A percentile compares a stretch with the other conserved stretches of the same genome.
Conservation (phyloP, 2,797 vertebrate species). For the Margarornis squamiger region DNA sequence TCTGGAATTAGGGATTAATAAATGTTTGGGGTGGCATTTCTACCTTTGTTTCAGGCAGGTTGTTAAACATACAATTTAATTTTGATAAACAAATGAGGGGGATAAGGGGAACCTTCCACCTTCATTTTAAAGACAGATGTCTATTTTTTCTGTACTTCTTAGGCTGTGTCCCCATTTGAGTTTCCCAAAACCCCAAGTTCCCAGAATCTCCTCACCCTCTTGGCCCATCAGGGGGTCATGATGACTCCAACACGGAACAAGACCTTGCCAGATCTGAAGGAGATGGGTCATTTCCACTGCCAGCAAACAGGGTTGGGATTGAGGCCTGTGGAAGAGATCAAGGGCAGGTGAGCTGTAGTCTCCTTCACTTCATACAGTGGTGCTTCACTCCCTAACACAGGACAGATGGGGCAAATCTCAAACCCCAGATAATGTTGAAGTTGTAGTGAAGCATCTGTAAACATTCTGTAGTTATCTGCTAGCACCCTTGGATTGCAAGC, state of each 20-base stretch:
- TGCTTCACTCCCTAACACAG: background rate
- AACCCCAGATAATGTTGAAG: background rate
- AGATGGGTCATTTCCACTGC: constrained; percentile 76
- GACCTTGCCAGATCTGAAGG: constrained; percentile 84
- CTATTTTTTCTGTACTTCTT: background rate
- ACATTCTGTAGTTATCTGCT: background rate
- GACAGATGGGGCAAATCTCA: background rate
- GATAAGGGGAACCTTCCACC: background rate
- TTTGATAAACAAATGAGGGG: background rate
- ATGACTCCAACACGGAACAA: constrained; percentile 77
- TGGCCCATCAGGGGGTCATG: constrained; percentile 86
- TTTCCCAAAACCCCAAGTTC: constrained; percentile 91
- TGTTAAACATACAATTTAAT: background rate
- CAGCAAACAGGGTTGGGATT: constrained; percentile 71
- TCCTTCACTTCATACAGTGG: background rate
- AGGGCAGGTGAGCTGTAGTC: constrained; percentile 73
- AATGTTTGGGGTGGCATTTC: background rate
- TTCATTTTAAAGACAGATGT: background rate
- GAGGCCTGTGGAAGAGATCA: constrained; percentile 75
- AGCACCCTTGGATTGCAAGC: background rate
- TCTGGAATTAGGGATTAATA: background rate
- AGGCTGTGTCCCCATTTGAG: constrained; percentile 89
- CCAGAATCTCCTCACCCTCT: constrained; percentile 84
- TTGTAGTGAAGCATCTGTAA: background rate
- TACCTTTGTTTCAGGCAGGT: background rate